phyloP scores from a whole-genome alignment of 2,113 vertebrate species.

The Dasypus novemcinctus region DNA sequence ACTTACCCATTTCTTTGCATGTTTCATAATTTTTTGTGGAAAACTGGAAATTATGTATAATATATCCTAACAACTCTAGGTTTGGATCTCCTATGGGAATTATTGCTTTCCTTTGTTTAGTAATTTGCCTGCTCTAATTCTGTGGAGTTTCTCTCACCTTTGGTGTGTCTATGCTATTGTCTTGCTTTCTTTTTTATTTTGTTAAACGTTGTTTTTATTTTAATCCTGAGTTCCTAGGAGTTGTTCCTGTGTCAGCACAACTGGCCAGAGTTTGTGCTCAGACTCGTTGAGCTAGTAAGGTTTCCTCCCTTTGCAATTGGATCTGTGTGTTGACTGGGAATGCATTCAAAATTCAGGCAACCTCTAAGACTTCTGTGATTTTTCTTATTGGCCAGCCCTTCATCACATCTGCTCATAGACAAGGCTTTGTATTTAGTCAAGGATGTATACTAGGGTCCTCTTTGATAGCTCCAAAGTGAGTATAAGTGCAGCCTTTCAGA shows the following conservation, averaged over 20 bases:
- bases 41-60: neutral
- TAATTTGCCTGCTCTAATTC: neutral
- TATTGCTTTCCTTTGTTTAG: neutral
- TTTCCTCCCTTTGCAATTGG: neutral
- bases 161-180: neutral
- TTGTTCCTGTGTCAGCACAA: neutral
- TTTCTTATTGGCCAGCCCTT: neutral
- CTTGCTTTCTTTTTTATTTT: neutral
- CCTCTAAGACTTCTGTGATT: neutral
- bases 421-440: neutral
- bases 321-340: neutral
- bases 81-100: neutral
- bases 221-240: neutral
- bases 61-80: neutral
- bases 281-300: neutral
- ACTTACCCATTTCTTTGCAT: neutral
- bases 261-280: neutral
- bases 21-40: neutral
- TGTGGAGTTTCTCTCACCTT: neutral
- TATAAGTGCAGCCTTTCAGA: neutral
- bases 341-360: neutral
- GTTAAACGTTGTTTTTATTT: neutral
- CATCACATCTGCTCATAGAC: neutral
- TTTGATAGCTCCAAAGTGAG: neutral
- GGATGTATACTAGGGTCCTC: neutral